Evolutionary conservation across 1,140 invertebrate genomes (phyloP), one percentile per base, ranked within the genome.

Genomic region (Drosophila navojoa): DNA sequence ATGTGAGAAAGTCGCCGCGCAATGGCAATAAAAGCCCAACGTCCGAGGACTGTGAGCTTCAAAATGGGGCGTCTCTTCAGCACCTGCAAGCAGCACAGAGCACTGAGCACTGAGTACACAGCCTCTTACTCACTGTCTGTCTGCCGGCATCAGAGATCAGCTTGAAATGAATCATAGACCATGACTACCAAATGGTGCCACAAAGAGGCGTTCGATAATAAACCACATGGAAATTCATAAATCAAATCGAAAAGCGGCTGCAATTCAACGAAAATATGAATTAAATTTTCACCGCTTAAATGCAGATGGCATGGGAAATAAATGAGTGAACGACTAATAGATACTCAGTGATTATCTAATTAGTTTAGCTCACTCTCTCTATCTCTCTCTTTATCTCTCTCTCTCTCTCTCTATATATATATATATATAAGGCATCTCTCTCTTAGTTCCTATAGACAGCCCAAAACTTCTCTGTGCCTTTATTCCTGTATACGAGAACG

Each of bases 151-250:
- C 63, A 78, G 76, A 78, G 85, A 86, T 86, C 84, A 82, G 59
- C 72, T 76, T 57, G 58, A 82, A 87, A 76, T 87, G 82, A 86
- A 86, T 86, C 82, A 86, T 87, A 77, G 77, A 75, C 74, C 49
- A 61, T 74, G 67, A 75, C 62, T 71, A 49, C 64, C 38, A 53
- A 69, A 60, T 63, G 76, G 72, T 71, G 79, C 67, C 59, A 73
- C 67, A 77, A 82, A 84, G 76, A 77, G 84, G 84, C 84, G 84
- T 89, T 73, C 77, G 74, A 85, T 82, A 87, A 87, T 84, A 89
- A 82, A 87, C 60, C 70, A 61, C 77, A 77, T 89, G 76, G 71
- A 87, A 84, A 84, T 79, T 69, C 69, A 87, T 87, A 87, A 87
- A 87, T 87, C 84, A 87, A 53, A 69, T 38, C 42, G 35, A 35